Conservation (phyloP, 2,888 invertebrate species). For the Piscicola geometra region DNA sequence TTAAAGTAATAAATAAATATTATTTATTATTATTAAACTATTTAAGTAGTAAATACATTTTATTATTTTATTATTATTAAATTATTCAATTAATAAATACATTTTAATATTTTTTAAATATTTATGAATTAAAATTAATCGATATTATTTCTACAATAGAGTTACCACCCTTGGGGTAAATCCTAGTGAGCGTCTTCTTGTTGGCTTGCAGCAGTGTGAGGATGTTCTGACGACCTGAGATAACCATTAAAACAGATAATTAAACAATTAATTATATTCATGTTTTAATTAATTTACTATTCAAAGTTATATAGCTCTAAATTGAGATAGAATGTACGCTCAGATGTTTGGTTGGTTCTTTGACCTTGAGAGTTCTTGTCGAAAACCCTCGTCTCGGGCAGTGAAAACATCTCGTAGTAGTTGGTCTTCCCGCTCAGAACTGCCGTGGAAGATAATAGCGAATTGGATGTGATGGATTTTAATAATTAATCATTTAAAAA, state of each 20-base stretch:
- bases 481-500: not conserved
- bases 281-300: too few species aligned
- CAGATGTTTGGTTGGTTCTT: not conserved
- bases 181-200: conserved; percentile 74
- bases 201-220: conserved; percentile 48
- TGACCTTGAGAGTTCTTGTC: conserved; percentile 14
- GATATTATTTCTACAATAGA: too few species aligned
- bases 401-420: conserved; percentile 37
- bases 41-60: not conserved
- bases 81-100: not conserved
- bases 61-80: not conserved
- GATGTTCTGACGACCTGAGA: conserved; percentile 51
- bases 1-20: not conserved
- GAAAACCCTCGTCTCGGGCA: conserved; percentile 35
- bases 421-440: conserved; percentile 24
- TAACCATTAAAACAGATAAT: not conserved
- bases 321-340: too few species aligned
- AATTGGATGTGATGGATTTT: not conserved
- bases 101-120: too few species aligned
- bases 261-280: not conserved
- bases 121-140: too few species aligned
- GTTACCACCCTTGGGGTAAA: conserved; percentile 68
- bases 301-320: too few species aligned
- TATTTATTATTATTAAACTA: not conserved
- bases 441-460: conserved; percentile 2